Conservation (phyloP, 1,140 invertebrate species). For the Bombus terrestris region DNA sequence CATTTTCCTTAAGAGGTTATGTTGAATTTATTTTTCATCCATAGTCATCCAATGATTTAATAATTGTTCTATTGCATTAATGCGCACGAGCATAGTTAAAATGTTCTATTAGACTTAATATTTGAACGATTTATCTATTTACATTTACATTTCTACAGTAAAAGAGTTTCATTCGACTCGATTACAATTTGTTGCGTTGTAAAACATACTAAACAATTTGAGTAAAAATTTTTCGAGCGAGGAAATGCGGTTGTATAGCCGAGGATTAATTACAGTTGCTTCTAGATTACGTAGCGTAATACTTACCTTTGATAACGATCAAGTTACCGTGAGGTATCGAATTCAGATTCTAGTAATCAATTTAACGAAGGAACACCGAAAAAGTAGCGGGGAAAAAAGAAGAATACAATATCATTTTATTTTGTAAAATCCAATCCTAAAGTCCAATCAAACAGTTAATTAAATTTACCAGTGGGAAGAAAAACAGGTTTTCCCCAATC, state of each 20-base stretch:
- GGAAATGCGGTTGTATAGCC: constrained; percentile 47
- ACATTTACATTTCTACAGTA: no score
- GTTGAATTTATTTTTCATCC: background rate
- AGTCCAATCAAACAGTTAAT: background rate
- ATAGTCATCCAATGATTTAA: background rate
- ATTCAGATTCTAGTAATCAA: constrained; percentile 36
- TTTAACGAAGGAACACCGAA: constrained; percentile 36
- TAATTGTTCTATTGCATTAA: background rate
- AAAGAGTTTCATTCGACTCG: background rate
- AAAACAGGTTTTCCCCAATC: constrained; percentile 8
- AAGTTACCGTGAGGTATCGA: constrained; percentile 37
- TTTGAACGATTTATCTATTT: background rate
- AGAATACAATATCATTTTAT: no score
- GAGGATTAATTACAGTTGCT: constrained; percentile 52
- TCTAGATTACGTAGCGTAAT: constrained; percentile 57
- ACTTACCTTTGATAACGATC: constrained; percentile 52
- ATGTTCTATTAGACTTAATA: background rate
- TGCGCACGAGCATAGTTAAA: background rate
- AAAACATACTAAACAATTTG: constrained; percentile 29
- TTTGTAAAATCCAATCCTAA: background rate
- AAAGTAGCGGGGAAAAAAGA: background rate
- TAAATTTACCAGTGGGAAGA: constrained; percentile 12
- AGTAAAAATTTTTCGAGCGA: constrained; percentile 44
- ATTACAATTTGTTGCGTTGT: background rate
- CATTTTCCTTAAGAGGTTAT: background rate